Percentiles rank a stretch among this genome's conserved stretches.
Conservation (phyloP, 2,888 invertebrate genomes). For the Cheilosia variabilis region DNA sequence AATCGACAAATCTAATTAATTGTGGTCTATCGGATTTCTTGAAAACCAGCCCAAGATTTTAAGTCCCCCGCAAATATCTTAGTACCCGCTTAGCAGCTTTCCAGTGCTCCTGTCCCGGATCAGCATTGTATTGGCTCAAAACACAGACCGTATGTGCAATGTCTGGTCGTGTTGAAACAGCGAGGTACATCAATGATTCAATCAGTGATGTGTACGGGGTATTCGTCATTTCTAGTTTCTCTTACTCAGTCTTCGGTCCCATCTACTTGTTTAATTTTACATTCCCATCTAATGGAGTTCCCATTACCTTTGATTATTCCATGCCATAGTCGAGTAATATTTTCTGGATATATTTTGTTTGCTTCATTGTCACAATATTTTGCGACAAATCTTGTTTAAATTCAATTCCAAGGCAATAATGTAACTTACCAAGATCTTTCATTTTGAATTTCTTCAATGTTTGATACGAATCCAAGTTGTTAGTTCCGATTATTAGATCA, state of each 20-base stretch:
- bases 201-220: constrained; percentile 53
- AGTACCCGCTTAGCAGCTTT: constrained; percentile 59
- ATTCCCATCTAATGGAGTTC: constrained; percentile 20
- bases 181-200: constrained; percentile 50
- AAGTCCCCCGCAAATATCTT: constrained; percentile 50
- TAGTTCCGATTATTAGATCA: constrained; percentile 1
- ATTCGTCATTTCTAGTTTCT: constrained; percentile 17
- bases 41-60: constrained; percentile 42
- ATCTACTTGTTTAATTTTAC: constrained; percentile 30
- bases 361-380: not conserved
- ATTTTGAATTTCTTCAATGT: constrained; percentile 12
- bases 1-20: constrained; percentile 56
- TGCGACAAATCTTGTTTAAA: not conserved
- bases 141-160: too few species aligned
- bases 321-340: not conserved
- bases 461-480: not conserved
- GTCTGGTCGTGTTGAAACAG: too few species aligned
- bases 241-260: constrained; percentile 11
- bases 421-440: constrained; percentile 15
- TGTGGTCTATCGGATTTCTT: constrained; percentile 21
- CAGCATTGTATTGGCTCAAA: too few species aligned
- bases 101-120: constrained; percentile 32
- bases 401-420: constrained; percentile 15
- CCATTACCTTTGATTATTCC: not conserved
- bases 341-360: constrained; percentile 12